Percentiles rank a stretch among this genome's conserved stretches.
These are phyloP conservation scores for Elgonia sp. DNA, from an alignment of 2,888 invertebrate species.

Conservation along the genomic window DNA sequence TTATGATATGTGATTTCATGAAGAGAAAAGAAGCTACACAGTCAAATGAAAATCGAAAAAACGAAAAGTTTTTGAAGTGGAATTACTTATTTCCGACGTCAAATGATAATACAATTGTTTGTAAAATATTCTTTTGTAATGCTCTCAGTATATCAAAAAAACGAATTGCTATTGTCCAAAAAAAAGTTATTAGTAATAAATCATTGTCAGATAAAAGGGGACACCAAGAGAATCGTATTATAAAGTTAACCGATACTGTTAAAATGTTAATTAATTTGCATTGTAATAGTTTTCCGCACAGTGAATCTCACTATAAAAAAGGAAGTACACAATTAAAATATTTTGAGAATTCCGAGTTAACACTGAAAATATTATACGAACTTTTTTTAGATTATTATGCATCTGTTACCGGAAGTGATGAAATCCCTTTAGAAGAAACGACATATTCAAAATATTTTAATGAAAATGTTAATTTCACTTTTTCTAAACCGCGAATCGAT, in stretches of 20 bases:
- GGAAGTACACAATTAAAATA: neutral
- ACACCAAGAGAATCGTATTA: neutral
- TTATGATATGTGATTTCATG: neutral
- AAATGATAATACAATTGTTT: conserved; percentile 22
- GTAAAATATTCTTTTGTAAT: conserved; percentile 12
- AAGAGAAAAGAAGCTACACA: neutral
- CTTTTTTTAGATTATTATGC: neutral
- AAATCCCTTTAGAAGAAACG: conserved; percentile 8
- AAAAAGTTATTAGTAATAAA: conserved; percentile 8
- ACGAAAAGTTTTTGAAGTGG: neutral
- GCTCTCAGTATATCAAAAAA: conserved; percentile 20
- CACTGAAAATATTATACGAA: neutral
- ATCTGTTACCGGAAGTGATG: neutral
- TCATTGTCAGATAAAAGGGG: conserved; percentile 7
- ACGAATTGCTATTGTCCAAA: conserved; percentile 31
- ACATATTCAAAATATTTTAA: conserved; percentile 69
- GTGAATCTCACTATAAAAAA: conserved; percentile 21
- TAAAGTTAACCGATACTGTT: conserved; percentile 32
- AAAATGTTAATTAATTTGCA: conserved; percentile 29
- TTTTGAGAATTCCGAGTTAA: neutral
- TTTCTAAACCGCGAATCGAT: conserved; percentile 33
- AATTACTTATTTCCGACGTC: conserved; percentile 32
- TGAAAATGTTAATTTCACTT: conserved; percentile 52
- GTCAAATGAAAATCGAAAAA: conserved; percentile 35
- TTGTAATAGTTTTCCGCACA: conserved; percentile 15